phyloP scores from a whole-genome alignment of 2,113 vertebrate species.

The Apteryx owenii region DNA sequence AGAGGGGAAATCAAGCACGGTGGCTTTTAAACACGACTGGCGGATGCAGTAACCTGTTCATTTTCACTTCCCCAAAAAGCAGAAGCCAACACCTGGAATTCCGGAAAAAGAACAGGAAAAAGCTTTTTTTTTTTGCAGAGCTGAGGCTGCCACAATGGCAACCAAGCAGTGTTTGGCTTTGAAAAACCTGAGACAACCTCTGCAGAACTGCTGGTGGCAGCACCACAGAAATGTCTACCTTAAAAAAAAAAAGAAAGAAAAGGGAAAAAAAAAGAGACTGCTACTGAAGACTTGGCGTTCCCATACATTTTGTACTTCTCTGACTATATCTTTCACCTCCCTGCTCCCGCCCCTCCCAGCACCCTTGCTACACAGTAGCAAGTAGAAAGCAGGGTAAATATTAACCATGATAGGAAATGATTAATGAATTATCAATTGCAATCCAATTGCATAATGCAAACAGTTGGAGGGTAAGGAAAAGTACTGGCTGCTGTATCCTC shows the following conservation, averaged over 20 bases:
- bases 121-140: background rate
- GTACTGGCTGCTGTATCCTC: conserved; percentile 2
- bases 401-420: conserved; percentile 68
- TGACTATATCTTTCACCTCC: background rate
- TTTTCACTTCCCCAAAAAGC: background rate
- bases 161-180: background rate
- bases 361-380: conserved; percentile 39
- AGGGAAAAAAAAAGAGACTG: fast-evolving
- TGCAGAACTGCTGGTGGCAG: background rate
- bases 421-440: conserved; percentile 58
- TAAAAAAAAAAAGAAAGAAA: too few relatives aligned
- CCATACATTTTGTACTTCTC: background rate
- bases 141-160: background rate
- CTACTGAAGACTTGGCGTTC: background rate
- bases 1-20: conserved; percentile 5
- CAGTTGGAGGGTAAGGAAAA: background rate
- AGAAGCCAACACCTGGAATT: background rate
- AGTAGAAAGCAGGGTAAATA: conserved; percentile 45
- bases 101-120: background rate
- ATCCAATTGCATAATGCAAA: conserved; percentile 52
- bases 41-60: background rate
- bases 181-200: background rate
- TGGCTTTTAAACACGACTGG: background rate
- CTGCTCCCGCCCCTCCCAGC: conserved; percentile 1
- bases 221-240: fast-evolving